These are phyloP conservation scores for Anniella stebbinsi DNA, from an alignment of 2,797 vertebrate genomes.

Conservation along the genomic window DNA sequence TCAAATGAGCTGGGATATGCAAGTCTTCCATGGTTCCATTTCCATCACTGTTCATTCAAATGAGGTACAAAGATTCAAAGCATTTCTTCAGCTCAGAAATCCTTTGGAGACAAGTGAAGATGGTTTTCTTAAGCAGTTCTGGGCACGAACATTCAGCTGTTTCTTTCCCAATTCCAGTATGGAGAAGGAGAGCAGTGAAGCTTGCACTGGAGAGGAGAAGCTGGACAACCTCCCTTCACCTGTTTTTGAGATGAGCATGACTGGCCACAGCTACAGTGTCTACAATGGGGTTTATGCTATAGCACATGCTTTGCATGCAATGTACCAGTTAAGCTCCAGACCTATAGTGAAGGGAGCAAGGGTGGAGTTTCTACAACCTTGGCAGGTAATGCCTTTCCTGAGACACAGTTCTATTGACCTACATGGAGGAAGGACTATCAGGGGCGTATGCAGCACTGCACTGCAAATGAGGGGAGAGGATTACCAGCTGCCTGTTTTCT, in stretches of 20 bases:
- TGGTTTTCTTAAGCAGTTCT: slow-evolving; percentile 1
- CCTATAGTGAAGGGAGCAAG: neutral
- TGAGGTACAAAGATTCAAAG: slow-evolving; percentile 19
- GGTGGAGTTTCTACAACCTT: neutral
- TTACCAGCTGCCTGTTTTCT: no score
- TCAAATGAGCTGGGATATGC: neutral
- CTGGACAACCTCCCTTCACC: neutral
- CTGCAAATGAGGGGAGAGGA: no score
- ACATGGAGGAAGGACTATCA: no score
- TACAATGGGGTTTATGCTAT: neutral
- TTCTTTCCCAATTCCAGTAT: neutral
- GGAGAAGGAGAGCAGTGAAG: no score
- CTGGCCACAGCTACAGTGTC: neutral
- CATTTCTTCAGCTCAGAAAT: slow-evolving; percentile 8
- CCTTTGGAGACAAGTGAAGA: neutral
- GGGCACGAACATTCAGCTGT: neutral
- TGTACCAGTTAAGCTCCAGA: neutral
- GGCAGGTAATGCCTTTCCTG: slow-evolving; percentile 20
- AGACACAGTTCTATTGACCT: no score
- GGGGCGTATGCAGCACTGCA: no score
- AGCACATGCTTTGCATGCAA: slow-evolving; percentile 5
- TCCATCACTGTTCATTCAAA: slow-evolving; percentile 1
- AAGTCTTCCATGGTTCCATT: slow-evolving; percentile 20
- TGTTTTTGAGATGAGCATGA: slow-evolving; percentile 31
- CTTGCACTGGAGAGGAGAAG: neutral